These are phyloP conservation scores for Otus sunia DNA, from an alignment of 2,113 vertebrate species.

Conservation along the genomic window DNA sequence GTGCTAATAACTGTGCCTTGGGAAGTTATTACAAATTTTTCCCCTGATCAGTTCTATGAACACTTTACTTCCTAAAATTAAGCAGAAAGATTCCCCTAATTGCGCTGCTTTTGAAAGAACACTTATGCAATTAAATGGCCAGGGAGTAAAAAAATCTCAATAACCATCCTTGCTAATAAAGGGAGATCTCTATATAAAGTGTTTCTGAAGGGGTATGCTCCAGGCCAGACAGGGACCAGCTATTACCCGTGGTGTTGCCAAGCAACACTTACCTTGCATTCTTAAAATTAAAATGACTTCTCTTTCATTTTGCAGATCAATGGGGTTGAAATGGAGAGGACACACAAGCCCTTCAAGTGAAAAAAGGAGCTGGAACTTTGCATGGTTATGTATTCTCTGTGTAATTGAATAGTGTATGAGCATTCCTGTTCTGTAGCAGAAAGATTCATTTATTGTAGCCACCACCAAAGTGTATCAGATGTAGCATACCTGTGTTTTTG, in stretches of 20 bases:
- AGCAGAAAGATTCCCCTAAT: neutral
- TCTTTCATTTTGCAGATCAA: neutral
- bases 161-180: neutral
- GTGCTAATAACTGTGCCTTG: neutral
- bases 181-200: neutral
- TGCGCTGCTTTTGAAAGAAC: neutral
- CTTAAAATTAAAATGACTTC: conserved; percentile 17
- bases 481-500: neutral
- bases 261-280: conserved; percentile 30
- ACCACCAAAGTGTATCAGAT: neutral
- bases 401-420: neutral
- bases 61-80: neutral
- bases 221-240: neutral
- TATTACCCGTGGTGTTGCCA: conserved; percentile 22
- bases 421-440: neutral
- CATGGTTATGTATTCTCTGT: neutral
- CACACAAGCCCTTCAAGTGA: neutral
- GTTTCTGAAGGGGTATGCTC: conserved; percentile 9
- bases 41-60: neutral
- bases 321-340: neutral
- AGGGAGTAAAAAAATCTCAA: neutral
- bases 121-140: neutral
- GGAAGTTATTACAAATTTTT: neutral
- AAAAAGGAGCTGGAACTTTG: neutral
- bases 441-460: neutral